Base-by-base conservation (phyloP, 2,888 invertebrate species). In the Aporophyla lueneburgensis region DNA sequence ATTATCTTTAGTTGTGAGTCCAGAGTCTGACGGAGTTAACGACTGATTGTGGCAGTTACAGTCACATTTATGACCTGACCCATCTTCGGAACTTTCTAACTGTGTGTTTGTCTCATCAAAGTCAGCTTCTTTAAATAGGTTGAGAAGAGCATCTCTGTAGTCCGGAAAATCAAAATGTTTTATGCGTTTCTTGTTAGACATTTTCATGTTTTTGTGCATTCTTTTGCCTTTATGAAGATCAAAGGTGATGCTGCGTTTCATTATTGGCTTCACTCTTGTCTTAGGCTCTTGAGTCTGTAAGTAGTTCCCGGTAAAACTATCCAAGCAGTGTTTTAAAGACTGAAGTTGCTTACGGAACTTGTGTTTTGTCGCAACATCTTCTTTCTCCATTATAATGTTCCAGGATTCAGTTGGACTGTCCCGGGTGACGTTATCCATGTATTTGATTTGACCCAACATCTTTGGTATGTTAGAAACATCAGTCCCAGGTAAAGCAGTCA, bases 141-240 rank as follows among this genome's bases (percentile, higher is more conserved):
- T 93, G 1, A 95, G 84, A 86, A 96, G 89, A 0, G 95, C 94
- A 21, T 96, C 96, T 49, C 95, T 87, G 1, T 94, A 85, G 74
- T 96, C 96, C 0, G 96, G 96, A 71, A 94, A 96, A 83, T 96
- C 96, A 43, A 92, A 95, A 67, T 94, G 91, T 77, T 94, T 96
- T 0, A 92, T 88, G 65, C 93, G 94, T 80, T 96, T 96, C 76
- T 96, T 96, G 40, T 89, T 86, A 4, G 87, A 94, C 0, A 94
- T 71, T 58, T 87, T 90, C 0, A 85, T 76, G 19, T 85, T 89
- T 72, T 91, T 93, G 43, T 90, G 89, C 10, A 84, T 81, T 0
- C 84, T 75, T 43, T 89, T 87, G 0, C 87, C 87, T 84, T 93
- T 93, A 3, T 89, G 85, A 1, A 91, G 56, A 72, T 91, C 86